Evolutionary conservation across 2,113 vertebrate species (phyloP), one percentile per base, ranked within the genome.

Genomic region (Pseudopipra pipra): DNA sequence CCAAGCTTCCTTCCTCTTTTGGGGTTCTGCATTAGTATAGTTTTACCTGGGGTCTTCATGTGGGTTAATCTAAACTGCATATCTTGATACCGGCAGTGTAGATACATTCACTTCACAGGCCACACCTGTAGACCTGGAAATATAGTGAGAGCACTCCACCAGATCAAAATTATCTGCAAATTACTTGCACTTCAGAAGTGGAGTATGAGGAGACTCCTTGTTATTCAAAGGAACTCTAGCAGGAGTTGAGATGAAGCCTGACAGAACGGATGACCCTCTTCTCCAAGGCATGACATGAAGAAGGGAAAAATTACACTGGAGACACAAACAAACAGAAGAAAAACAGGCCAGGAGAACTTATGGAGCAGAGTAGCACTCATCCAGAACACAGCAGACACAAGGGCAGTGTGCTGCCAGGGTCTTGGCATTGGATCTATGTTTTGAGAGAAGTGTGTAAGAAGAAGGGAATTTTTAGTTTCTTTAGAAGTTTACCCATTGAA

Each of bases 401-500:
- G 37, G 39, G 41, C 59, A 51, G 21, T 52, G n/a, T 27, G 24
- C 56, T 95, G 68, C 6, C 37, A 49, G 28, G 8, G 56, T 27
- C n/a, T 95, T 95, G 92, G 76, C 68, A 33, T 44, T 59, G 33
- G 18, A 5, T 66, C 46, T 77, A 1, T 15, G 35, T 67, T 90
- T 88, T 59, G 47, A 67, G 68, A 67, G 41, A 66, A 73, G 37
- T 25, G 20, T 47, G 30, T 33, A 19, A 76, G 62, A 83, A 72
- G 65, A 87, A 68, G 41, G 54, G 68, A 65, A 77, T 87, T 91
- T 89, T 92, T 47, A 67, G 47, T 63, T 89, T 65, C 59, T 76
- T 75, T 82, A 90, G 72, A 68, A 73, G 80, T 89, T 91, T 87
- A 43, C n/a, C 73, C 88, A 65, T 30, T 91, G 82, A 93, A 93